These are phyloP conservation scores for Bufotes viridis DNA, from an alignment of 2,797 vertebrate genomes.

Conservation along the genomic window DNA sequence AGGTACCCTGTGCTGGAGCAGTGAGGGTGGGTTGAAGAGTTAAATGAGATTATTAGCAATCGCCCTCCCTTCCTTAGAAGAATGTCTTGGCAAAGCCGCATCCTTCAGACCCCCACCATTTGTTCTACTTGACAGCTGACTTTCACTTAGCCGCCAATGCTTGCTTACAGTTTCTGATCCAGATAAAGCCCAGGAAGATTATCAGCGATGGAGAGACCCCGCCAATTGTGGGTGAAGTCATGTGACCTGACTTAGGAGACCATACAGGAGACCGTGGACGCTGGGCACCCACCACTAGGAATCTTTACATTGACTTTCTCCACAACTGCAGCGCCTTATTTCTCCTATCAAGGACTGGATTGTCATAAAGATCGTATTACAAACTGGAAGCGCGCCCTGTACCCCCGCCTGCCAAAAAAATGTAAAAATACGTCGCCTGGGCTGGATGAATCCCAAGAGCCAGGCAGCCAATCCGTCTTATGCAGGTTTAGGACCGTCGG, in stretches of 20 bases:
- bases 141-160: neutral
- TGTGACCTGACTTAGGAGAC: neutral
- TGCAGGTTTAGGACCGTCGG: no score
- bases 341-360: no score
- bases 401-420: neutral
- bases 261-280: neutral
- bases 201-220: neutral
- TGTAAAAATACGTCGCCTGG: no score
- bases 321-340: neutral
- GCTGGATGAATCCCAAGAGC: no score
- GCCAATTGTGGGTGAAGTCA: neutral
- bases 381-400: no score
- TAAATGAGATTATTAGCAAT: neutral
- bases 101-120: constrained; percentile 18
- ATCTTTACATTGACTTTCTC: neutral
- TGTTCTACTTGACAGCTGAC: neutral
- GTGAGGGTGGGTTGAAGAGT: neutral
- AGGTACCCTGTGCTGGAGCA: neutral
- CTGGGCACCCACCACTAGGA: neutral
- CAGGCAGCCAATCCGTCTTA: no score
- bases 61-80: neutral
- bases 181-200: no score
- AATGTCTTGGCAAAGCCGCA: neutral
- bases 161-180: neutral
- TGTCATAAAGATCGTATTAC: no score